Percentiles rank a stretch among this genome's conserved stretches.
These are phyloP conservation scores for Bradypus variegatus DNA, from an alignment of 2,797 vertebrate genomes.

Conservation along the genomic window DNA sequence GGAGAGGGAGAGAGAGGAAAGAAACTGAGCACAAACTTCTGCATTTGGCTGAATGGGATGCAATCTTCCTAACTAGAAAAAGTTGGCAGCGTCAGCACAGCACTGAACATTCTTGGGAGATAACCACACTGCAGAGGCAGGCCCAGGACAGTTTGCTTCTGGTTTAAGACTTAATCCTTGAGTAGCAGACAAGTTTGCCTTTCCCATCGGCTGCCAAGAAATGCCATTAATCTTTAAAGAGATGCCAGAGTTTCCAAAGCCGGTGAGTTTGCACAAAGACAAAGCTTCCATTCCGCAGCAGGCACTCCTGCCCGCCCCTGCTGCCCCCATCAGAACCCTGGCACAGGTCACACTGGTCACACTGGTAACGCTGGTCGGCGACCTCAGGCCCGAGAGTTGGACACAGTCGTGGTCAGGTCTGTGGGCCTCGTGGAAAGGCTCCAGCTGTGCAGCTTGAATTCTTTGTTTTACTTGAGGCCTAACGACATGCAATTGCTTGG, in stretches of 20 bases:
- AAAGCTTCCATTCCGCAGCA: not conserved
- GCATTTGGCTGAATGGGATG: not conserved
- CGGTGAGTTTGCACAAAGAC: not conserved
- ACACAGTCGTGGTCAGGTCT: not conserved
- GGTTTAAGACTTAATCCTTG: not conserved
- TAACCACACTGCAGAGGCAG: not conserved
- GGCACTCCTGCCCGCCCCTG: not conserved
- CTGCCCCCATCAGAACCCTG: not conserved
- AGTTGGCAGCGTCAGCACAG: not conserved
- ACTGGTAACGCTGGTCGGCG: not conserved
- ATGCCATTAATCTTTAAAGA: not conserved
- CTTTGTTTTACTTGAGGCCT: not conserved
- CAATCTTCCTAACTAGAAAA: not conserved
- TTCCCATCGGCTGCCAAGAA: constrained; percentile 26
- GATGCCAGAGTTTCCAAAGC: not conserved
- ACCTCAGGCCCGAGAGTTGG: not conserved
- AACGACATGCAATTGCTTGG: not conserved
- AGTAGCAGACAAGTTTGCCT: not conserved
- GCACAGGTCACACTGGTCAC: not conserved
- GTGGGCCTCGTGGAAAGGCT: not conserved
- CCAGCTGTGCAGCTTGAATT: not conserved
- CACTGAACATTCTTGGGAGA: not conserved
- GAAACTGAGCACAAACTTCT: not conserved
- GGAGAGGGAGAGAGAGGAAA: not conserved
- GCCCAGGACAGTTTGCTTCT: not conserved